Conservation (phyloP, 2,797 vertebrate species). For the Tangara arthus region DNA sequence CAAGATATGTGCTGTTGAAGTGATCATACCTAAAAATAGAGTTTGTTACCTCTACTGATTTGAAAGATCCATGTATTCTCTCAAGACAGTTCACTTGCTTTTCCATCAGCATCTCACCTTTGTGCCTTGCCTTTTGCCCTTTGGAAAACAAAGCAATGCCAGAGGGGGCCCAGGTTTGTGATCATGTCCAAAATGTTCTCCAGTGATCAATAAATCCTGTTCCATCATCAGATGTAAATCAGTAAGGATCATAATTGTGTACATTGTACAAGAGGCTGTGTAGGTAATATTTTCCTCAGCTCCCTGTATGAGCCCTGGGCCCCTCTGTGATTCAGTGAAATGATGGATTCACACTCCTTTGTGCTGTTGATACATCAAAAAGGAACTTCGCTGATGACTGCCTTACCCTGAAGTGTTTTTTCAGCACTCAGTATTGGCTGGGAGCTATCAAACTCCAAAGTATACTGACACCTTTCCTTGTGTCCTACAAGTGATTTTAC, state of each 20-base stretch:
- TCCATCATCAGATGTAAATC: background rate
- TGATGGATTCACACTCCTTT: background rate
- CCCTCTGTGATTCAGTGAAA: background rate
- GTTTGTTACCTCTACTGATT: background rate
- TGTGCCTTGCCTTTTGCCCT: background rate
- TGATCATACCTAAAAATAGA: background rate
- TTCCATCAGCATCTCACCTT: background rate
- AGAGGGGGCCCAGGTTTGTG: background rate
- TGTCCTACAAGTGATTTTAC: background rate
- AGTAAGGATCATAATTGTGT: fast-evolving
- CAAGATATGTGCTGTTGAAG: background rate
- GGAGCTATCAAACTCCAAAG: background rate
- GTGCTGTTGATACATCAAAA: background rate
- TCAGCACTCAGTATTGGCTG: background rate
- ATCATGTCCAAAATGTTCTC: background rate
- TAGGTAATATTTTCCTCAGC: background rate
- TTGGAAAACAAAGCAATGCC: background rate
- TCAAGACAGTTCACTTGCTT: background rate
- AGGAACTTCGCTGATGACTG: background rate
- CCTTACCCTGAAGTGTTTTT: background rate
- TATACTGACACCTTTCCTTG: background rate
- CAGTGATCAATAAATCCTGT: background rate
- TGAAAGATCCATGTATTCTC: background rate
- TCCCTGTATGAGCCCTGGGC: background rate
- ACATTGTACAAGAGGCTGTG: background rate